Conservation (phyloP, 2,888 invertebrate species). For the Synanthedon formicaeformis region DNA sequence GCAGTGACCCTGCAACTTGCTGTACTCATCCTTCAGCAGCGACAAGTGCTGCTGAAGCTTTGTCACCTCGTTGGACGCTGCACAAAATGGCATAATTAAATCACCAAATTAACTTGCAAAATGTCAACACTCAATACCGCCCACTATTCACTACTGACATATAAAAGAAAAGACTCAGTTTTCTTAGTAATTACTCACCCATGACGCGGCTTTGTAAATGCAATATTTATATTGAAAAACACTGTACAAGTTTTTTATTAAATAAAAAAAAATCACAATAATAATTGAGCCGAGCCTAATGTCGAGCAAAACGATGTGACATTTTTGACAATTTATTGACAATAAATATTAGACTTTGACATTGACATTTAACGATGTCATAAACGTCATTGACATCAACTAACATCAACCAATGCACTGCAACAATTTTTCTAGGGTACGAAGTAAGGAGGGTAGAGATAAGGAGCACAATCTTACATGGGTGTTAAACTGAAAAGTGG, state of each 20-base stretch:
- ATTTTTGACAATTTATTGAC: no score
- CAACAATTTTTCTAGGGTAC: no score
- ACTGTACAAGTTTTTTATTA: slow-evolving; percentile 18
- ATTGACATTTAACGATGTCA: no score
- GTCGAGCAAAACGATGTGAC: no score
- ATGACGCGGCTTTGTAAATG: slow-evolving; percentile 33
- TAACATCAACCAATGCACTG: no score
- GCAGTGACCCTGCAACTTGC: slow-evolving; percentile 85
- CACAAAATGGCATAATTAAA: slow-evolving; percentile 36
- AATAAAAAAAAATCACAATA: slow-evolving; percentile 3
- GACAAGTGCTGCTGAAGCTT: slow-evolving; percentile 87
- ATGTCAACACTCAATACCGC: slow-evolving; percentile 37
- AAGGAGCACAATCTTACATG: no score
- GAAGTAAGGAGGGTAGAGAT: no score
- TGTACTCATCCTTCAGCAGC: slow-evolving; percentile 90
- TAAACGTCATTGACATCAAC: no score
- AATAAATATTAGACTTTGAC: no score
- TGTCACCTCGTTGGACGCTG: slow-evolving; percentile 72
- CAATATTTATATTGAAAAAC: slow-evolving; percentile 18
- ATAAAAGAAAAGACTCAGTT: slow-evolving; percentile 14
- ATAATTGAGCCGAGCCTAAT: not conserved
- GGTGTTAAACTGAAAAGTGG: no score
- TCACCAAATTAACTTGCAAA: slow-evolving; percentile 13
- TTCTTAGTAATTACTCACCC: slow-evolving; percentile 44
- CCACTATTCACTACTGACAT: slow-evolving; percentile 35